Base-by-base conservation (phyloP, 2,797 vertebrate genomes). In the Lophius americanus region DNA sequence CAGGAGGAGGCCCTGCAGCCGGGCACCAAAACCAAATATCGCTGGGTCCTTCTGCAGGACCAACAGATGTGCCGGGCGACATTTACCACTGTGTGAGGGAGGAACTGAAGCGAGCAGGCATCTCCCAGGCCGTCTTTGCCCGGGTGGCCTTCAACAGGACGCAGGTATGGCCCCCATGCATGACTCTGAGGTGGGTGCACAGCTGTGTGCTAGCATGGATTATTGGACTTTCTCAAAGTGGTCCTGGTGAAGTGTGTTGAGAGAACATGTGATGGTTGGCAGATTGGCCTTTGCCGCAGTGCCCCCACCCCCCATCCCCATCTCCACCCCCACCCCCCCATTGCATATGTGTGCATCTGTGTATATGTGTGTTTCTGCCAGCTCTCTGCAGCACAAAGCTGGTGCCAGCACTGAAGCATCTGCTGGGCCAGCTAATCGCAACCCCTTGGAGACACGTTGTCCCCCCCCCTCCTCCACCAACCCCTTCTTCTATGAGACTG, bases 81-180 rank as follows among this genome's bases (percentile, higher is more conserved):
- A 96, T 99, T 93, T 99, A 99, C 95, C 97, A 98, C 87, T 96
- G 95, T 90, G 98, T 99, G 81, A 95, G 97, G 41, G 98, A 99
- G 46, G 98, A 99, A 88, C 93, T 99, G 87, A 99, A 99, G 93
- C 94, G 98, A 85, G 98, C 98, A 41, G 97, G 96, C 85, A 98
- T 99, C 92, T 99, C 98, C 63, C 98, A 99, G 91, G 98, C 98
- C 79, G 94, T 99, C 88, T 99, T 99, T 89, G 98, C 98, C 82
- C 95, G 98, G 39, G 98, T 99, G 92, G 98, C 98, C 91, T 99
- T 99, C 93, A 99, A 99, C 93, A 95, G 98, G 93, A 99, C 98
- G 87, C 98, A 99, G 98, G 97, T 99, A 93, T 90, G 89, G 66
- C 56, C 4, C 48, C 14, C n/a, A 51, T 3, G 12, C n/a, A 55